Conservation (phyloP, 2,113 vertebrate species). For the Colinus virginianus region DNA sequence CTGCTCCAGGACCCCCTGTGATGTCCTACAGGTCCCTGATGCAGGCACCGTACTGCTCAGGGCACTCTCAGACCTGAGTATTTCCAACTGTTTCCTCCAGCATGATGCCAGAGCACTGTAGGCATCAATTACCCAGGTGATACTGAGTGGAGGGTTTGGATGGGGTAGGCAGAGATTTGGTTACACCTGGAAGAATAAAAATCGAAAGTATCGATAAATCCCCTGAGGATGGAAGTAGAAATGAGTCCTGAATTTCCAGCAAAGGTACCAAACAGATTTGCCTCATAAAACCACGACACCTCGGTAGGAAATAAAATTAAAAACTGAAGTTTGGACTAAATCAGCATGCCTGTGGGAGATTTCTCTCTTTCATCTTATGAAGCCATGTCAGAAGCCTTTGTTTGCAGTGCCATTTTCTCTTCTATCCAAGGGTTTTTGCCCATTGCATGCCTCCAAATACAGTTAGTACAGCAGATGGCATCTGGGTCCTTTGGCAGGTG, state of each 20-base stretch:
- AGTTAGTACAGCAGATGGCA: not conserved
- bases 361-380: not conserved
- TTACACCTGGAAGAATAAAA: not conserved
- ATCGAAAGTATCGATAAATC: accelerated
- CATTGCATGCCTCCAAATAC: accelerated
- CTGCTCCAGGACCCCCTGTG: accelerated
- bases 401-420: not conserved
- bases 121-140: not conserved
- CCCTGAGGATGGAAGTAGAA: not conserved
- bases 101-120: not conserved
- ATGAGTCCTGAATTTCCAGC: not conserved
- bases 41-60: not conserved
- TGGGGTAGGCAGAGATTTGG: not conserved
- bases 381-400: not conserved
- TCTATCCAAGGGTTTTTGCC: not conserved
- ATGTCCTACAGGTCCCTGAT: not conserved
- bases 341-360: not conserved
- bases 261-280: not conserved
- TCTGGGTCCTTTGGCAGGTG: not conserved
- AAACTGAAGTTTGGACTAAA: not conserved
- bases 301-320: not conserved
- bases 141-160: not conserved
- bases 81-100: not conserved
- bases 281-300: too few relatives aligned
- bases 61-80: not conserved